These are phyloP conservation scores for Microplitis deprimator DNA, from an alignment of 2,888 invertebrate genomes.

Conservation along the genomic window DNA sequence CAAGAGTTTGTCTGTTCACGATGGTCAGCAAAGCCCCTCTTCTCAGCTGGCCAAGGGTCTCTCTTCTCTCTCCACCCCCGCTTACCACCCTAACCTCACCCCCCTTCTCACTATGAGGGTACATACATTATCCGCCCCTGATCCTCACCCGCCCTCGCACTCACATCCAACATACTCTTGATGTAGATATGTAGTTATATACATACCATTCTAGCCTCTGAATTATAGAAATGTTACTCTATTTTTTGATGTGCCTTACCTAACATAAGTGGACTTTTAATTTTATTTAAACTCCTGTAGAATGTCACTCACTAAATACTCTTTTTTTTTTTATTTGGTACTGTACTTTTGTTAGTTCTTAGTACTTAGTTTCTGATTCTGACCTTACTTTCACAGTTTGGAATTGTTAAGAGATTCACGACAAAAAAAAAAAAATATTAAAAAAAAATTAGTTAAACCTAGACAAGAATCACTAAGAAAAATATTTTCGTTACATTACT, in stretches of 20 bases:
- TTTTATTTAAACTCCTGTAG: slow-evolving; percentile 50
- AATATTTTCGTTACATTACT: background rate
- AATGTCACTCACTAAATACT: slow-evolving; percentile 37
- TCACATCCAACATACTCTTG: background rate
- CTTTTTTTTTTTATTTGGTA: slow-evolving; percentile 16
- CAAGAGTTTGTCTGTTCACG: slow-evolving; percentile 62
- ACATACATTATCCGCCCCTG: slow-evolving; percentile 69
- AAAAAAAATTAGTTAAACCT: background rate
- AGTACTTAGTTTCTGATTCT: background rate
- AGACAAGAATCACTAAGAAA: background rate
- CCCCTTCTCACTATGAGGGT: slow-evolving; percentile 59
- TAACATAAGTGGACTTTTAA: slow-evolving; percentile 58
- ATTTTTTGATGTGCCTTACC: slow-evolving; percentile 25
- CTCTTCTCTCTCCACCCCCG: slow-evolving; percentile 34
- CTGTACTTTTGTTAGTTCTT: background rate
- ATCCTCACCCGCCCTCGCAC: slow-evolving; percentile 55
- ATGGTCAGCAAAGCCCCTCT: slow-evolving; percentile 67
- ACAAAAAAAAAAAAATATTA: background rate
- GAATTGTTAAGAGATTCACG: background rate
- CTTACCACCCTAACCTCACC: slow-evolving; percentile 42
- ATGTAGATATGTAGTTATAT: slow-evolving; percentile 23
- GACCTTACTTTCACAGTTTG: background rate
- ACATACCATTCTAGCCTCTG: slow-evolving; percentile 50
- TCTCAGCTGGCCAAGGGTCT: slow-evolving; percentile 59
- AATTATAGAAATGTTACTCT: slow-evolving; percentile 65